phyloP scores from a whole-genome alignment of 2,797 vertebrate species.

The Aeoliscus strigatus region DNA sequence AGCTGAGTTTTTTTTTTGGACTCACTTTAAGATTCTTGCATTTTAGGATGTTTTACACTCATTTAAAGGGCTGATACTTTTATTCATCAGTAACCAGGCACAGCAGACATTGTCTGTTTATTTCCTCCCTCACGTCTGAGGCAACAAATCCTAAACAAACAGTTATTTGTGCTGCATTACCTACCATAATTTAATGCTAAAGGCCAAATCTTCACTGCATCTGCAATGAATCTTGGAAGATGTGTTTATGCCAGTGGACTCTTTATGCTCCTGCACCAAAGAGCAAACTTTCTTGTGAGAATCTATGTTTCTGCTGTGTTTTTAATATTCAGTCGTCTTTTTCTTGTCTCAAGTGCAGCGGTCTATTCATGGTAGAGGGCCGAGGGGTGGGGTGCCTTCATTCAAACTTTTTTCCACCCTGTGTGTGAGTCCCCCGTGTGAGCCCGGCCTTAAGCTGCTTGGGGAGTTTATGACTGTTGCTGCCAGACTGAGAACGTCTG shows the following conservation, averaged over 20 bases:
- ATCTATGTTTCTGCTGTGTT: constrained; percentile 22
- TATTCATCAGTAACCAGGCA: too few relatives aligned
- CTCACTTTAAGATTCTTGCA: constrained; percentile 22
- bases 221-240: too few relatives aligned
- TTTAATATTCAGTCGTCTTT: constrained; percentile 39
- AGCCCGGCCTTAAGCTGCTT: constrained; percentile 44
- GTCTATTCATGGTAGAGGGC: constrained; percentile 29
- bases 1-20: constrained; percentile 7
- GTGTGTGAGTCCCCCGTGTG: constrained; percentile 36
- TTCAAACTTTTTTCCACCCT: constrained; percentile 38
- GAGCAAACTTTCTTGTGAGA: constrained; percentile 34
- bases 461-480: constrained; percentile 42
- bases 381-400: constrained; percentile 34
- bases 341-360: constrained; percentile 19
- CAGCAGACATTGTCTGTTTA: too few relatives aligned
- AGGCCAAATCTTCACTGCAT: too few relatives aligned
- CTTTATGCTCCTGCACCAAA: constrained; percentile 45
- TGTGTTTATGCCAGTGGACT: too few relatives aligned
- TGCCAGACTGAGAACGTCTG: constrained; percentile 42
- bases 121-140: too few relatives aligned
- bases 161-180: too few relatives aligned
- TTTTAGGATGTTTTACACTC: constrained; percentile 17
- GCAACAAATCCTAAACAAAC: too few relatives aligned
- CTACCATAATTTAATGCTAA: too few relatives aligned
- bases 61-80: too few relatives aligned